Evolutionary conservation across 2,797 vertebrate genomes (phyloP).

Genomic region (Dipus sagitta): DNA sequence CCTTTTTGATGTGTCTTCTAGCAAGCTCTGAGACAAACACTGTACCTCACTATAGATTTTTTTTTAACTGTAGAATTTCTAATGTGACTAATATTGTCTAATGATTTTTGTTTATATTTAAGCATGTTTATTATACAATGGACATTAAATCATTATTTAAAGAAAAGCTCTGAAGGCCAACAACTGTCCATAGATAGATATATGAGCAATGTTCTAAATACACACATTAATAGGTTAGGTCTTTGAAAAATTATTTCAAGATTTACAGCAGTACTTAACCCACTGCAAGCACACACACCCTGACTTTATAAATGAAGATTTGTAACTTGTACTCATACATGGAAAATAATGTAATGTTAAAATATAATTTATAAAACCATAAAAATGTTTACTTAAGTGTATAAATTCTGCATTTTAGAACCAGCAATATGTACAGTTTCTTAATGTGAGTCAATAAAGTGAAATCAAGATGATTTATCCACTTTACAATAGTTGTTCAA

Average conservation of each 20-base stretch:
- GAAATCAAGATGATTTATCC: constrained; percentile 23
- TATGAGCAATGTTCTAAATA: background rate
- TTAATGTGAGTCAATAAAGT: constrained; percentile 1
- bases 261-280: background rate
- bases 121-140: constrained; percentile 41
- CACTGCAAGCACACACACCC: background rate
- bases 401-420: constrained; percentile 40
- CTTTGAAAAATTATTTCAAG: background rate
- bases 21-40: background rate
- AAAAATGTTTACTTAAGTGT: background rate
- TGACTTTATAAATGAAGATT: constrained; percentile 14
- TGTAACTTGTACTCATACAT: background rate
- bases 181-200: background rate
- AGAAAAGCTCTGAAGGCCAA: background rate
- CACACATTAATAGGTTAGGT: background rate
- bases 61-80: background rate
- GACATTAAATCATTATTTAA: constrained; percentile 21
- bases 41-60: too few relatives aligned
- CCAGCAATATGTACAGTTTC: background rate
- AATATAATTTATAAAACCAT: constrained; percentile 49
- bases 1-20: constrained; percentile 40
- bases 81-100: constrained; percentile 22
- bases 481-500: constrained; percentile 12
- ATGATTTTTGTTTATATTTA: constrained; percentile 45
- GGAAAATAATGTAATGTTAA: constrained; percentile 30